These are phyloP conservation scores for Ganaspis brasiliensis DNA, from an alignment of 2,888 invertebrate genomes.

Conservation along the genomic window DNA sequence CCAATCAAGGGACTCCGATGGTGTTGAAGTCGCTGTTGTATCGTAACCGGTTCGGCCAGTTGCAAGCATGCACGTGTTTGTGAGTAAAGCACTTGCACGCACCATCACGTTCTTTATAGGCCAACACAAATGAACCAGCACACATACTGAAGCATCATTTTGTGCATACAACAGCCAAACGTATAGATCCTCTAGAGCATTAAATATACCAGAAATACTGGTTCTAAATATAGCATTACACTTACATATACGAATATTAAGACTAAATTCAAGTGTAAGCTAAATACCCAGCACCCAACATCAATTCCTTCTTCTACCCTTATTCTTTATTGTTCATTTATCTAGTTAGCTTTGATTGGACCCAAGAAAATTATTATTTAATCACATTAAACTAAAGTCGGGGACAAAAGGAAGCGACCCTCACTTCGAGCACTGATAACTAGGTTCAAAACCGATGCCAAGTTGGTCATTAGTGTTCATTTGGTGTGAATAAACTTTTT, in stretches of 20 bases:
- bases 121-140: constrained; percentile 55
- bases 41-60: constrained; percentile 79
- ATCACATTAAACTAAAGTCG: too few species aligned
- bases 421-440: too few species aligned
- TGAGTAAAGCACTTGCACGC: constrained; percentile 63
- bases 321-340: too few species aligned
- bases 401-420: too few species aligned
- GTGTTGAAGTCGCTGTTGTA: constrained; percentile 63
- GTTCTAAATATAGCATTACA: constrained; percentile 80
- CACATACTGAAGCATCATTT: constrained; percentile 47
- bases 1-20: constrained; percentile 62
- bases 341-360: too few species aligned
- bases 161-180: constrained; percentile 72
- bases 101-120: constrained; percentile 51
- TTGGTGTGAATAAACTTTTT: too few species aligned
- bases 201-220: constrained; percentile 63
- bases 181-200: constrained; percentile 59
- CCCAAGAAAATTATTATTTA: too few species aligned
- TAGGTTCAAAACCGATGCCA: too few species aligned
- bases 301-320: constrained; percentile 48
- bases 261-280: constrained; percentile 79
- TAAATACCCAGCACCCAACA: constrained; percentile 62
- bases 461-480: too few species aligned
- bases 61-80: constrained; percentile 67
- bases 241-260: constrained; percentile 78